A percentile compares a stretch with the other conserved stretches of the same genome.
These are phyloP conservation scores for Arizona elegans DNA, from an alignment of 2,113 vertebrate genomes.

Conservation along the genomic window DNA sequence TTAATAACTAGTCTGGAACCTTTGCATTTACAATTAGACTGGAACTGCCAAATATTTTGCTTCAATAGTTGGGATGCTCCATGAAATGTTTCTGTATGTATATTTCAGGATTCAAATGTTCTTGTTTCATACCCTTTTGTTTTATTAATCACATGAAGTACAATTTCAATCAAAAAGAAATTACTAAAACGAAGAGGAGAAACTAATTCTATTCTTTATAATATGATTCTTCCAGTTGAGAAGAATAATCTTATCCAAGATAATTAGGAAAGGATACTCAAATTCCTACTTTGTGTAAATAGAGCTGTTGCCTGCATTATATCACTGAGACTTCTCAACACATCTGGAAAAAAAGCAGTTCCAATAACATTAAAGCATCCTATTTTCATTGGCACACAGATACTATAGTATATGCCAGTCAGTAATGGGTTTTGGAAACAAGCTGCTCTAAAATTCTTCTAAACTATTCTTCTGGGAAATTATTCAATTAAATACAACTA, in stretches of 20 bases:
- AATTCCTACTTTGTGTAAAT: slow-evolving; percentile 72
- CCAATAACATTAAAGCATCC: slow-evolving; percentile 75
- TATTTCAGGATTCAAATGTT: neutral
- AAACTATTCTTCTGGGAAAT: slow-evolving; percentile 81
- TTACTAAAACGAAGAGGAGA: slow-evolving; percentile 25
- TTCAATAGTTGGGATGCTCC: neutral
- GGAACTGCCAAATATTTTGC: neutral
- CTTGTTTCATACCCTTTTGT: neutral
- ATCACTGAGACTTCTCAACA: slow-evolving; percentile 75
- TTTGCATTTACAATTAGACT: neutral
- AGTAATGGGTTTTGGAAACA: slow-evolving; percentile 84
- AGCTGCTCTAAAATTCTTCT: slow-evolving; percentile 72
- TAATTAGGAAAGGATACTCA: slow-evolving; percentile 62
- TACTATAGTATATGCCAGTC: slow-evolving; percentile 78
- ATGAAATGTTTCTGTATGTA: neutral
- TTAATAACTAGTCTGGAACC: neutral
- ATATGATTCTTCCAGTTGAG: slow-evolving; percentile 52
- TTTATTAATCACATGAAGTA: accelerated
- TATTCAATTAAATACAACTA: slow-evolving; percentile 85
- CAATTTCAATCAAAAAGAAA: neutral
- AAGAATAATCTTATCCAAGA: slow-evolving; percentile 64
- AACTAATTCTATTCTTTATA: slow-evolving; percentile 33
- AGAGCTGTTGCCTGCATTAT: slow-evolving; percentile 75
- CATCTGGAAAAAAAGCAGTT: slow-evolving; percentile 77
- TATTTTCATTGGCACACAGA: slow-evolving; percentile 86